Evolutionary conservation across 53 echinoderm and acorn worm genomes (phyloP).

Genomic region (Crossaster papposus): DNA sequence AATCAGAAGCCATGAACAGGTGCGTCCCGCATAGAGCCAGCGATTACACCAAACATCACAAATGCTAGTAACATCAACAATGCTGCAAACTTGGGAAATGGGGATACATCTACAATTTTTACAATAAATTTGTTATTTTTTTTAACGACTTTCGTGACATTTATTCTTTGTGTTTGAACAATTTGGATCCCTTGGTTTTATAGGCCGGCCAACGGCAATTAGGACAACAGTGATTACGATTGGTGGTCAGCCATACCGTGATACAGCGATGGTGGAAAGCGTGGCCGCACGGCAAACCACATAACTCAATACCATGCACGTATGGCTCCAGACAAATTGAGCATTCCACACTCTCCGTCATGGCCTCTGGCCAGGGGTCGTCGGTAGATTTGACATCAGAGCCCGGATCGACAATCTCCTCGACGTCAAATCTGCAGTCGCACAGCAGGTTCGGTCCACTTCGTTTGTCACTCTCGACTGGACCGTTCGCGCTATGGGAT

Average conservation of each 20-base stretch:
- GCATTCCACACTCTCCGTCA: constrained; percentile 73
- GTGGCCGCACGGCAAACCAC: constrained; percentile 97
- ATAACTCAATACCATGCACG: constrained; percentile 59
- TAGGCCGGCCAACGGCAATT: constrained; percentile 96
- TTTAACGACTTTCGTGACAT: too few species aligned
- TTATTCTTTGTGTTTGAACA: constrained; percentile 88
- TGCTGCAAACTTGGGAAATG: too few species aligned
- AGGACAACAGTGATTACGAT: constrained; percentile 86
- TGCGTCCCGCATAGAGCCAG: too few species aligned
- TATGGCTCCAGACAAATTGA: constrained; percentile 91
- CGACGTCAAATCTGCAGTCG: constrained; percentile 29
- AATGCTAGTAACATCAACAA: too few species aligned
- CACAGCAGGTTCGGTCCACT: constrained; percentile 17
- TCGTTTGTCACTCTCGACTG: background rate
- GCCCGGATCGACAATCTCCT: background rate
- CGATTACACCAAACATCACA: too few species aligned
- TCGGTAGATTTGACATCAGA: background rate
- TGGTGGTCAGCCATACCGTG: constrained; percentile 69
- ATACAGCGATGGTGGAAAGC: constrained; percentile 85
- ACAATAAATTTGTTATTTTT: too few species aligned
- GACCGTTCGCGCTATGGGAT: background rate
- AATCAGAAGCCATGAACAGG: too few species aligned
- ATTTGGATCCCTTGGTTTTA: constrained; percentile 76
- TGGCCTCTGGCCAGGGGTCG: constrained; percentile 81
- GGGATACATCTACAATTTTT: too few species aligned